These are phyloP conservation scores for Periophthalmus modestus DNA, from an alignment of 2,113 vertebrate genomes.

Conservation along the genomic window DNA sequence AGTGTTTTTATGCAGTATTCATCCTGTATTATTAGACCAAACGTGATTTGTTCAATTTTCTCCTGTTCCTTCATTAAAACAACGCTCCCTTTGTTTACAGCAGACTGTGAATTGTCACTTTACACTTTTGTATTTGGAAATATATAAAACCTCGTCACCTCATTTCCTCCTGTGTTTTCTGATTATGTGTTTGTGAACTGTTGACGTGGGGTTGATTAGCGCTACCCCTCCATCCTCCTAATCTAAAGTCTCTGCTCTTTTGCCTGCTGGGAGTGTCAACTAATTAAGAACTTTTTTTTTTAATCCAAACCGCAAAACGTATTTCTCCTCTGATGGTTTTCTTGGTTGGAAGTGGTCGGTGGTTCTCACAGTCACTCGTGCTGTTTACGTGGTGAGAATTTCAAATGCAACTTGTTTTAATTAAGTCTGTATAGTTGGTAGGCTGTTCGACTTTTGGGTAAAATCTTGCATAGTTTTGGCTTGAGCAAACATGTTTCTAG, in stretches of 20 bases:
- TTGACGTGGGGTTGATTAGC: slow-evolving; percentile 64
- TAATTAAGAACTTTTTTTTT: slow-evolving; percentile 57
- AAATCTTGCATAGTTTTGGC: slow-evolving; percentile 36
- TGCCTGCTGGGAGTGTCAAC: slow-evolving; percentile 46
- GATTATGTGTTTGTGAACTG: slow-evolving; percentile 58
- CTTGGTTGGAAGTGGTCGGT: slow-evolving; percentile 37
- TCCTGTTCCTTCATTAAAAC: slow-evolving; percentile 13
- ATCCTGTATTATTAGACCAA: slow-evolving; percentile 34
- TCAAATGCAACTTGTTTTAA: slow-evolving; percentile 12
- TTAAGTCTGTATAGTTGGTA: slow-evolving; percentile 18
- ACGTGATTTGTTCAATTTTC: slow-evolving; percentile 23
- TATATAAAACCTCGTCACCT: slow-evolving; percentile 59
- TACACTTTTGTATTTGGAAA: slow-evolving; percentile 63
- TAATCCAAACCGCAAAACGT: slow-evolving; percentile 26
- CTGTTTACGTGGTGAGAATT: slow-evolving; percentile 45
- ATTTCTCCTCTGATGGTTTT: slow-evolving; percentile 63
- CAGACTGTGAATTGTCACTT: slow-evolving; percentile 63
- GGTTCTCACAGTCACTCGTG: slow-evolving; percentile 46
- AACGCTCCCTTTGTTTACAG: slow-evolving; percentile 30
- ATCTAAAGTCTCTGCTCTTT: slow-evolving; percentile 57
- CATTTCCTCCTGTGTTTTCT: slow-evolving; percentile 55
- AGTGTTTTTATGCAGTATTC: slow-evolving; percentile 34
- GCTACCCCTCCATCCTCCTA: slow-evolving; percentile 57
- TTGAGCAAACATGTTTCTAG: slow-evolving; percentile 39
- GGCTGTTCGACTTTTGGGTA: slow-evolving; percentile 28